Conservation (phyloP, 2,113 vertebrate species). For the Elephas maximus region DNA sequence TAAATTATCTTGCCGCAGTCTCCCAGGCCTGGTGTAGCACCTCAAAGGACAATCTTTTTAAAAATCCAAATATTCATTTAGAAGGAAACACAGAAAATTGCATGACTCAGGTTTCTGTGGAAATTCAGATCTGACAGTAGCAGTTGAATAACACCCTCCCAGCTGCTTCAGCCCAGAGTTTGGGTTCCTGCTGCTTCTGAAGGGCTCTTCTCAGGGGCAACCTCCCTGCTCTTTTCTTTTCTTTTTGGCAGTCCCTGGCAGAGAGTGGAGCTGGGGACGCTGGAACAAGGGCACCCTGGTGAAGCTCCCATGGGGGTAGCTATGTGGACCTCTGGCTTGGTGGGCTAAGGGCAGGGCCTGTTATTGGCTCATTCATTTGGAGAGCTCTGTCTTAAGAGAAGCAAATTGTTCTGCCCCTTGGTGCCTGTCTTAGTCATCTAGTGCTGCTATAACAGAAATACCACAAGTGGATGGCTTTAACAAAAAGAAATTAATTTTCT, state of each 20-base stretch:
- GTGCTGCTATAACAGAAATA: too few relatives aligned
- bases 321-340: background rate
- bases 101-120: slow-evolving; percentile 58
- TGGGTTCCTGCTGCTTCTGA: background rate
- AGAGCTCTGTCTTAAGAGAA: background rate
- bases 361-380: background rate
- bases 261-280: background rate
- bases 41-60: slow-evolving; percentile 13
- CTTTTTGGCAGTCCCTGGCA: background rate
- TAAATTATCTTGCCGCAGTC: slow-evolving; percentile 7
- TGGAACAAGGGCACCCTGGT: background rate
- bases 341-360: background rate
- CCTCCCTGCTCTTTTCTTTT: background rate
- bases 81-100: slow-evolving; percentile 73
- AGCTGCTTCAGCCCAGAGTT: background rate
- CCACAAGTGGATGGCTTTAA: too few relatives aligned
- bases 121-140: slow-evolving; percentile 34
- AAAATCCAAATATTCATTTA: slow-evolving; percentile 67
- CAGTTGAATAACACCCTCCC: rapidly evolving
- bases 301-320: background rate
- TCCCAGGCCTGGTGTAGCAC: background rate
- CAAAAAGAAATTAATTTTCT: too few relatives aligned
- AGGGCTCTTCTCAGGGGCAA: background rate
- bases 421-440: too few relatives aligned
- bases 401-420: background rate